phyloP scores from a whole-genome alignment of 1,140 invertebrate genomes.

The Daktulosphaira vitifoliae region DNA sequence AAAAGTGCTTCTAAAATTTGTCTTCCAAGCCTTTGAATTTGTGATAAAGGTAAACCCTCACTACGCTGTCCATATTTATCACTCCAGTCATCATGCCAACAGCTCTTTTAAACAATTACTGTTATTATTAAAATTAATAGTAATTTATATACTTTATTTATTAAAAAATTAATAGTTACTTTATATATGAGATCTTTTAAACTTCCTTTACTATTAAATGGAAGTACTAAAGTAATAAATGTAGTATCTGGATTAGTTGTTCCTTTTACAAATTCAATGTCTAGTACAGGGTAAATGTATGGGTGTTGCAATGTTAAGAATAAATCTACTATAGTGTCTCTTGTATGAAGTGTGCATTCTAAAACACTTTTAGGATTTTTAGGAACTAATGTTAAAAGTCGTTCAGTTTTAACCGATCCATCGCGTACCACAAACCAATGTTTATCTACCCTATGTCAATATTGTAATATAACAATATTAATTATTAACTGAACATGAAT shows the following conservation, averaged over 20 bases:
- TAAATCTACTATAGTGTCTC: constrained; percentile 63
- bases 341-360: constrained; percentile 46
- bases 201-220: constrained; percentile 72
- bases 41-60: constrained; percentile 59
- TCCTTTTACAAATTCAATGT: constrained; percentile 57
- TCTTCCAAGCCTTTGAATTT: constrained; percentile 74
- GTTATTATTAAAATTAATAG: background rate
- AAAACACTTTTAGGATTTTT: constrained; percentile 51
- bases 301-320: constrained; percentile 81
- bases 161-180: constrained; percentile 47
- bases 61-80: constrained; percentile 59
- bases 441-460: constrained; percentile 68
- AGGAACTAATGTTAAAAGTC: constrained; percentile 69
- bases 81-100: constrained; percentile 61
- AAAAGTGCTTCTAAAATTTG: constrained; percentile 81
- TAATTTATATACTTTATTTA: constrained; percentile 6
- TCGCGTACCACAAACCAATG: constrained; percentile 84
- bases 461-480: constrained; percentile 44
- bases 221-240: constrained; percentile 64
- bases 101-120: constrained; percentile 43
- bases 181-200: constrained; percentile 83
- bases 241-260: constrained; percentile 47
- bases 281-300: constrained; percentile 80
- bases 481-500: background rate
- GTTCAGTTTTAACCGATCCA: constrained; percentile 66